Evolutionary conservation across 2,113 vertebrate species (phyloP).

Genomic region (Podiceps cristatus): DNA sequence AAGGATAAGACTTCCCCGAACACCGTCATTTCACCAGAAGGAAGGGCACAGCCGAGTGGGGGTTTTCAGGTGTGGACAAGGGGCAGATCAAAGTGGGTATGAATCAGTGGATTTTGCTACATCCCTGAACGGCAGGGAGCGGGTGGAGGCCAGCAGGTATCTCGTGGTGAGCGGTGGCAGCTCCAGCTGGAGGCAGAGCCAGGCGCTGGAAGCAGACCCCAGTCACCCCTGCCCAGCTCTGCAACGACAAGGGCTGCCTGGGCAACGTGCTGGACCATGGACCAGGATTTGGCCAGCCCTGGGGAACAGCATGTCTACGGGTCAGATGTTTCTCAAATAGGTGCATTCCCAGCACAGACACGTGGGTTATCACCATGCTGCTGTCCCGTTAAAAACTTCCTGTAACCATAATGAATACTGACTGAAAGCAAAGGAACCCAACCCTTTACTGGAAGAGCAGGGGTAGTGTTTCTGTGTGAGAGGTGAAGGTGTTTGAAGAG

Average conservation of each 20-base stretch:
- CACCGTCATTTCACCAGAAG: not conserved
- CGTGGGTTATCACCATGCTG: not conserved
- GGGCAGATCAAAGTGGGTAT: not conserved
- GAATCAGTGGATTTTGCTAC: not conserved
- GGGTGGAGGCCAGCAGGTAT: not conserved
- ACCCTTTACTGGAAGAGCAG: not conserved
- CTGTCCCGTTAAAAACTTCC: not conserved
- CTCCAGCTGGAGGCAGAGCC: not conserved
- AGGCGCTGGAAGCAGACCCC: not conserved
- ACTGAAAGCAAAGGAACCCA: not conserved
- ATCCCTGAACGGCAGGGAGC: rapidly evolving
- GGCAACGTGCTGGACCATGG: rapidly evolving
- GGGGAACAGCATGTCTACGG: rapidly evolving
- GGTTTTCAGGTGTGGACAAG: not conserved
- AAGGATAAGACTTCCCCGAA: not conserved
- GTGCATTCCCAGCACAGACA: not conserved
- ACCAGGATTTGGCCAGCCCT: not conserved
- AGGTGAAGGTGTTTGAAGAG: not conserved
- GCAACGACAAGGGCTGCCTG: not conserved
- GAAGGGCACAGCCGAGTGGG: not conserved
- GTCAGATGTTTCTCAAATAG: not conserved
- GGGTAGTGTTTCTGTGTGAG: rapidly evolving
- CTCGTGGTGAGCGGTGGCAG: not conserved
- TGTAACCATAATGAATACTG: rapidly evolving
- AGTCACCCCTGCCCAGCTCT: rapidly evolving